A percentile compares a stretch with the other conserved stretches of the same genome.
phyloP scores from a whole-genome alignment of 2,113 vertebrate species.

The Rhynchopsitta pachyrhyncha region DNA sequence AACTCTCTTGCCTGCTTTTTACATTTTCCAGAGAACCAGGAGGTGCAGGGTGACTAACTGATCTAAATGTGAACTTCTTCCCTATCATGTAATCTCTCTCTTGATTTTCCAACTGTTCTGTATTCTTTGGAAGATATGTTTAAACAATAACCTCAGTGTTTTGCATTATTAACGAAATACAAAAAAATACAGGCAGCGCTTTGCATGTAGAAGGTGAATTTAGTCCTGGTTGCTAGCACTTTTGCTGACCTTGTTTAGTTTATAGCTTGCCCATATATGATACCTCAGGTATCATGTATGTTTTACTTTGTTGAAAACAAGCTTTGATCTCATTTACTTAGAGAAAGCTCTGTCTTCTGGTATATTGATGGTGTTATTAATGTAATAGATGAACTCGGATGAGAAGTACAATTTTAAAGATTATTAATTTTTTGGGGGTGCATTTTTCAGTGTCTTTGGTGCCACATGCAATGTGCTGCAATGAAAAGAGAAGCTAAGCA shows the following conservation, averaged over 20 bases:
- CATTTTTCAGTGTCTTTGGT: background rate
- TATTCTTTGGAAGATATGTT: slow-evolving; percentile 3
- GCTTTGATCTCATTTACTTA: background rate
- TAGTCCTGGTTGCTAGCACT: background rate
- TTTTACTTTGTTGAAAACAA: slow-evolving; percentile 13
- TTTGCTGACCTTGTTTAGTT: background rate
- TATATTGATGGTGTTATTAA: background rate
- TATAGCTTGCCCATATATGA: background rate
- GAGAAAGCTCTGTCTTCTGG: background rate
- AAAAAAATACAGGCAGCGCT: background rate
- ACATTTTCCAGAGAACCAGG: slow-evolving; percentile 23
- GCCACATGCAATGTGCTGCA: background rate
- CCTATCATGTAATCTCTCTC: background rate
- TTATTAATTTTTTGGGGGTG: background rate
- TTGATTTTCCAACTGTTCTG: background rate
- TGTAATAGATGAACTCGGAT: background rate
- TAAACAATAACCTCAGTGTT: background rate
- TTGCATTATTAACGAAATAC: background rate
- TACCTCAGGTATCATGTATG: background rate
- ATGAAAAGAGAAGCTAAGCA: background rate
- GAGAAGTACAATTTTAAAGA: background rate
- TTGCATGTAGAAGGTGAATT: background rate
- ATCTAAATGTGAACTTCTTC: slow-evolving; percentile 10
- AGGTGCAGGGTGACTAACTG: background rate
- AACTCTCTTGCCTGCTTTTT: slow-evolving; percentile 34